Percentiles rank a stretch among this genome's conserved stretches.
Evolutionary conservation across 2,888 invertebrate genomes (phyloP).

Genomic region (Ligdia adustata): DNA sequence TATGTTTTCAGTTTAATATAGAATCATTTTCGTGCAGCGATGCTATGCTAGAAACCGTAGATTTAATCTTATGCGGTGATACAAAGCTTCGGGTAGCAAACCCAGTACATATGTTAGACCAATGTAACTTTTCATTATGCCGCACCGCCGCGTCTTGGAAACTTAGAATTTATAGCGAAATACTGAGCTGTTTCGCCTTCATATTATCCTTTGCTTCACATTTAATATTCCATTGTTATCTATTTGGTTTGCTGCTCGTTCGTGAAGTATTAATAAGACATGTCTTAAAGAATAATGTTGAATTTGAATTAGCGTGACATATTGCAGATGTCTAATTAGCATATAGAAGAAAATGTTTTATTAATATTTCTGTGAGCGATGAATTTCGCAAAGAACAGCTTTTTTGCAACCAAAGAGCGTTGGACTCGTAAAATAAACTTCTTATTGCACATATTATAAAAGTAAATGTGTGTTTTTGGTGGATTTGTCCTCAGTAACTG

Average conservation of each 20-base stretch:
- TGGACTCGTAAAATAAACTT: too few relatives aligned
- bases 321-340: too few relatives aligned
- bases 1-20: conserved; percentile 8
- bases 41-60: conserved; percentile 11
- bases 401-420: too few relatives aligned
- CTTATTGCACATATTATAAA: too few relatives aligned
- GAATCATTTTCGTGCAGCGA: conserved; percentile 9
- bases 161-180: conserved; percentile 54
- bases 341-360: too few relatives aligned
- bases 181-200: conserved; percentile 46
- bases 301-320: too few relatives aligned
- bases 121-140: conserved; percentile 56
- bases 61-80: conserved; percentile 24
- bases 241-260: conserved; percentile 29
- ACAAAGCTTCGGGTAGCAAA: conserved; percentile 17
- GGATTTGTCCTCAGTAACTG: too few relatives aligned
- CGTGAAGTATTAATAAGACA: neutral
- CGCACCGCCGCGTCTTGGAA: conserved; percentile 40
- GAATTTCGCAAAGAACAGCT: too few relatives aligned
- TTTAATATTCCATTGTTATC: conserved; percentile 37
- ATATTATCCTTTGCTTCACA: conserved; percentile 41
- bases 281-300: too few relatives aligned
- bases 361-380: too few relatives aligned
- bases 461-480: too few relatives aligned
- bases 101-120: conserved; percentile 22